phyloP scores from a whole-genome alignment of 2,888 invertebrate genomes.

The Himalopsyche tibetana region DNA sequence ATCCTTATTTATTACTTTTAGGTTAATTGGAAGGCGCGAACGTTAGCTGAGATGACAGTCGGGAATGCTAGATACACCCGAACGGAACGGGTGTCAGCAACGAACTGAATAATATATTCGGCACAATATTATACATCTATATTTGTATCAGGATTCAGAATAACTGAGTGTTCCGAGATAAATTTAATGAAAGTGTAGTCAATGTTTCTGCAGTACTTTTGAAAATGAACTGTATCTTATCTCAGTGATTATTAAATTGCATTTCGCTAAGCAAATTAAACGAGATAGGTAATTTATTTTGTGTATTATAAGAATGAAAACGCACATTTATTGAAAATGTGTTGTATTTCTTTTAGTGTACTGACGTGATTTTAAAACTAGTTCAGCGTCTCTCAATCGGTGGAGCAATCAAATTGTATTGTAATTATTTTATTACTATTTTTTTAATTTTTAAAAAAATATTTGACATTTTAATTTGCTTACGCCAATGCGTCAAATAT shows the following conservation, averaged over 20 bases:
- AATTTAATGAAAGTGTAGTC: neutral
- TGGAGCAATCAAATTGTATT: too few relatives aligned
- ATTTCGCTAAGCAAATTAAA: neutral
- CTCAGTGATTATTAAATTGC: neutral
- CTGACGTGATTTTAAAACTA: too few relatives aligned
- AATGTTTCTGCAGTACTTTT: neutral
- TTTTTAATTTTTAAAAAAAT: too few relatives aligned
- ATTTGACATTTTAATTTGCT: too few relatives aligned
- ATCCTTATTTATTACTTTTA: neutral
- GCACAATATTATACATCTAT: neutral
- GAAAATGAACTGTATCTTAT: conserved; percentile 1
- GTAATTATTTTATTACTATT: too few relatives aligned
- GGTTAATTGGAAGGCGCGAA: conserved; percentile 18
- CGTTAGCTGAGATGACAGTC: neutral
- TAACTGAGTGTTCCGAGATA: neutral
- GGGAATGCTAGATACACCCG: neutral
- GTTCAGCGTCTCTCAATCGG: too few relatives aligned
- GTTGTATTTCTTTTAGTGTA: too few relatives aligned
- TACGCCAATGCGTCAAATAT: too few relatives aligned
- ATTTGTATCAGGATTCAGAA: neutral
- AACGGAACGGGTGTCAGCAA: neutral
- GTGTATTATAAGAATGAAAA: too few relatives aligned
- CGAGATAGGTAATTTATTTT: too few relatives aligned
- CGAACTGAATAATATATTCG: neutral
- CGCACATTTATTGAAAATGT: too few relatives aligned